phyloP scores from a whole-genome alignment of 2,113 vertebrate genomes.

The Guaruba guarouba region DNA sequence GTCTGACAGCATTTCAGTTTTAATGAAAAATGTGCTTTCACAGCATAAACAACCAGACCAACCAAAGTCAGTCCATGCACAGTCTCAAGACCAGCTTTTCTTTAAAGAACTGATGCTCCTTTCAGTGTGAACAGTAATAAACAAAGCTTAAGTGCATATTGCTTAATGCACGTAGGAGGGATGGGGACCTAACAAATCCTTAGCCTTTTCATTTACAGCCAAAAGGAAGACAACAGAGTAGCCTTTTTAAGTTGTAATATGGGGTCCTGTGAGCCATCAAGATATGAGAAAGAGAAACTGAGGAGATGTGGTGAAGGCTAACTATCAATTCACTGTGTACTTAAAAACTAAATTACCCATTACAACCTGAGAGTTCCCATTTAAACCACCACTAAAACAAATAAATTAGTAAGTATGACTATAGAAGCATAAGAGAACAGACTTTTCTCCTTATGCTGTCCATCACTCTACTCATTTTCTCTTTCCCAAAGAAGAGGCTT shows the following conservation, averaged over 20 bases:
- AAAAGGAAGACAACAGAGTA: background rate
- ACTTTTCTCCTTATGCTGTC: background rate
- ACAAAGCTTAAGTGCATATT: background rate
- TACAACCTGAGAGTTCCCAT: background rate
- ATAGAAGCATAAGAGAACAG: background rate
- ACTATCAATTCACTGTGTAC: background rate
- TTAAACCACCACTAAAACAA: background rate
- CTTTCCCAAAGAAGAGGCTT: background rate
- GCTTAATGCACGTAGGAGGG: background rate
- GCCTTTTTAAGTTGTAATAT: background rate
- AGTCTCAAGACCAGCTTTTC: background rate
- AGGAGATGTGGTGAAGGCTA: background rate
- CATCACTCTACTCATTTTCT: background rate
- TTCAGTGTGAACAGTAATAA: background rate
- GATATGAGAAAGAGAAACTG: background rate
- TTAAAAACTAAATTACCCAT: background rate
- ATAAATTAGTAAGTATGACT: background rate
- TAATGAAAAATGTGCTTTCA: conserved; percentile 8
- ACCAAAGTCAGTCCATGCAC: background rate
- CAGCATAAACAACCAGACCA: background rate
- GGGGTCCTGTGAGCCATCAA: background rate
- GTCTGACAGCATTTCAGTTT: background rate
- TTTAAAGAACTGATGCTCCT: background rate
- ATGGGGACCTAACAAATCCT: background rate
- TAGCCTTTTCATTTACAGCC: background rate